These are phyloP conservation scores for Piprites chloris DNA, from an alignment of 2,113 vertebrate genomes.

Conservation along the genomic window DNA sequence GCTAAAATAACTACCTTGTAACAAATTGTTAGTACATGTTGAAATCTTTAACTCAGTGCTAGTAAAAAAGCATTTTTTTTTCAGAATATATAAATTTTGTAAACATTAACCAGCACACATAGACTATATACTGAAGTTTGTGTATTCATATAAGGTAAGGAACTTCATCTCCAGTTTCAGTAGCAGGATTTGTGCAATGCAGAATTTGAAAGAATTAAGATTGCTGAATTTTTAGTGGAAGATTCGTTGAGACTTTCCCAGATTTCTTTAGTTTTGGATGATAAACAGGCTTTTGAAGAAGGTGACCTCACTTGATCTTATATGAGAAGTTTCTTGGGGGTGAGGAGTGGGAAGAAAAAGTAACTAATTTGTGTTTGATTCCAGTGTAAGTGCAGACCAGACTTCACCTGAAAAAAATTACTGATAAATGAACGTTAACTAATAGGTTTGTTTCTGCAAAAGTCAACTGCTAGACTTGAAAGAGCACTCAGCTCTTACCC, in stretches of 20 bases:
- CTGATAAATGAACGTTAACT: not conserved
- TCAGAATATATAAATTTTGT: not conserved
- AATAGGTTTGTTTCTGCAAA: not conserved
- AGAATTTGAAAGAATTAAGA: not conserved
- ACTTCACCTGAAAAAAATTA: not conserved
- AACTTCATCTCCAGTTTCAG: constrained; percentile 18
- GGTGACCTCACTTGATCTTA: not conserved
- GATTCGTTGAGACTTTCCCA: not conserved
- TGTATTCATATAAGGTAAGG: not conserved
- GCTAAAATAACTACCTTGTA: not conserved
- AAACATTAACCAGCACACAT: not conserved
- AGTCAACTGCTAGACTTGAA: not conserved
- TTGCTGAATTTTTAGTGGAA: not conserved
- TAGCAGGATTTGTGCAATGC: not conserved
- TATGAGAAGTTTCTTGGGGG: not conserved
- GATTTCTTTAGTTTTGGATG: not conserved
- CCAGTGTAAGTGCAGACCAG: not conserved
- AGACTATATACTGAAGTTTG: not conserved
- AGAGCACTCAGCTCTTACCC: not conserved
- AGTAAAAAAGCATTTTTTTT: not conserved
- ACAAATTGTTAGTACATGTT: not conserved
- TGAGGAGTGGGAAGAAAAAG: not conserved
- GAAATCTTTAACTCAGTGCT: not conserved
- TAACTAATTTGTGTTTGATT: not conserved
- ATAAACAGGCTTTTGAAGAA: not conserved